Percentiles rank a stretch among this genome's conserved stretches.
phyloP scores from a whole-genome alignment of 2,888 invertebrate genomes.

The Parochlus steinenii region DNA sequence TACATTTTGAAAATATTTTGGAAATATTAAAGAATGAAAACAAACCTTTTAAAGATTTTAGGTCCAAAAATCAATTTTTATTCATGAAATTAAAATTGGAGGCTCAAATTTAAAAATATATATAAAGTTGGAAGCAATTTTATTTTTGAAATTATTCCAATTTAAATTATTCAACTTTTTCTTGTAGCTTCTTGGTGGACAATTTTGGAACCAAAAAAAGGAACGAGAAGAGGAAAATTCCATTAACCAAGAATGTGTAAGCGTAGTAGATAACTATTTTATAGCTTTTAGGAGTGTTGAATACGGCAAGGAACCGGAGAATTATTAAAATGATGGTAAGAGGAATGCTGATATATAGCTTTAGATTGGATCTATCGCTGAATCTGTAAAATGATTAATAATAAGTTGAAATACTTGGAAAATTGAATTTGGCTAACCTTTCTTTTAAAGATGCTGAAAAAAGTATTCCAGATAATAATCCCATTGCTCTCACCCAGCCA shows the following conservation, averaged over 20 bases:
- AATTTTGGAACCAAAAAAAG: background rate
- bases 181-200: too few relatives aligned
- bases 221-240: slow-evolving; percentile 3
- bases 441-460: background rate
- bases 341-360: background rate
- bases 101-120: too few relatives aligned
- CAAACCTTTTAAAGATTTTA: too few relatives aligned
- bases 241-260: slow-evolving; percentile 6
- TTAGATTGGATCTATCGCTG: background rate
- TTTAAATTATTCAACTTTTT: too few relatives aligned
- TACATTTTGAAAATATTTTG: too few relatives aligned
- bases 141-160: too few relatives aligned
- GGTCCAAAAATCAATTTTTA: too few relatives aligned
- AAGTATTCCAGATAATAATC: too few relatives aligned
- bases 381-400: background rate
- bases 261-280: slow-evolving; percentile 8
- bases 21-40: too few relatives aligned
- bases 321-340: background rate
- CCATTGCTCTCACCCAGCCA: too few relatives aligned
- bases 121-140: too few relatives aligned
- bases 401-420: background rate
- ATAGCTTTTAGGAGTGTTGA: slow-evolving; percentile 2
- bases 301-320: background rate
- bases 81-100: too few relatives aligned
- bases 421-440: background rate